Conservation (phyloP, 2,888 invertebrate species). For the Caenorhabditis sp. region DNA sequence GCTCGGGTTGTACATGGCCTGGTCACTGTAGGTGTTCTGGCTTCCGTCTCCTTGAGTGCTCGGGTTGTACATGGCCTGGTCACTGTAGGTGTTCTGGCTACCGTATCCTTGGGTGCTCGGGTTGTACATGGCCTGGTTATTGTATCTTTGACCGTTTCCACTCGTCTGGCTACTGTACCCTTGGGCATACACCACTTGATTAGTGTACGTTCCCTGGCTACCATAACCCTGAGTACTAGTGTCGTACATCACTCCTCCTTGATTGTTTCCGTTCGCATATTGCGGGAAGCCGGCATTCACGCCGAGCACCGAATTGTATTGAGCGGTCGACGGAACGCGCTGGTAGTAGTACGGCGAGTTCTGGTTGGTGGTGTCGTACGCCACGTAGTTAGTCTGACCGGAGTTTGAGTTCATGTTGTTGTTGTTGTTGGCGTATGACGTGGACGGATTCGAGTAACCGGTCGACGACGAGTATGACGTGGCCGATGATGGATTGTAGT, state of each 20-base stretch:
- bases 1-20: conserved; percentile 6
- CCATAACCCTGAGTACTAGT: background rate
- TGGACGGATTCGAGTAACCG: conserved; percentile 18
- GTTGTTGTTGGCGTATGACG: conserved; percentile 1
- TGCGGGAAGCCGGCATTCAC: conserved; percentile 57
- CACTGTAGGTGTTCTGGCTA: background rate
- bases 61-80: background rate
- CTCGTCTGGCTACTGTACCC: conserved; percentile 5
- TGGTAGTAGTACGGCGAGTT: conserved; percentile 54
- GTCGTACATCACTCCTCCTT: background rate
- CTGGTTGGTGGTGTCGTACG: conserved; percentile 43
- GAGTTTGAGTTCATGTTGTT: no score
- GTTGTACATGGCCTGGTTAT: background rate
- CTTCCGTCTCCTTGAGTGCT: conserved; percentile 4
- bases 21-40: background rate
- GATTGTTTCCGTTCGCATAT: background rate
- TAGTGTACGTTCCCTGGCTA: background rate
- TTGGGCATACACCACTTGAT: background rate
- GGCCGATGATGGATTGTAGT: conserved; percentile 42
- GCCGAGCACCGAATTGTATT: conserved; percentile 46
- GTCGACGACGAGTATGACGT: conserved; percentile 12
- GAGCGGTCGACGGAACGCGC: conserved; percentile 46
- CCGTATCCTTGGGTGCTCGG: background rate
- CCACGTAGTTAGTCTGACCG: conserved; percentile 33
- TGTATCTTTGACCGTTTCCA: background rate